Conservation (phyloP, 1,140 invertebrate genomes). For the Coenobita brevimanus region DNA sequence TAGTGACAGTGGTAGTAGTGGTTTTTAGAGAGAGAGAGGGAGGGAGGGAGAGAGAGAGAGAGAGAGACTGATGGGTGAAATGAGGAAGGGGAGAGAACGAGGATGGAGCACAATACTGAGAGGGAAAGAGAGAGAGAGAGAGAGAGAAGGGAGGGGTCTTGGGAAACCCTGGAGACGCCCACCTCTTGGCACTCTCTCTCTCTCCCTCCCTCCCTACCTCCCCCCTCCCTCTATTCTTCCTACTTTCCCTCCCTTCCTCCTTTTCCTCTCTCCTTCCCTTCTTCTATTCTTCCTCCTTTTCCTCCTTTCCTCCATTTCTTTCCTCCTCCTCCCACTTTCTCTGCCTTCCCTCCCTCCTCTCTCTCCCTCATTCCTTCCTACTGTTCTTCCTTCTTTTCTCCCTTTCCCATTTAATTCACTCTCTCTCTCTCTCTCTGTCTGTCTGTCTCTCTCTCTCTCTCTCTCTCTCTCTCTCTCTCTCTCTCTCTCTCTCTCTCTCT, state of each 20-base stretch:
- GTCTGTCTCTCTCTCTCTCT: background rate
- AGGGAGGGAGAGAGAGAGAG: background rate
- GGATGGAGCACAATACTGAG: no score
- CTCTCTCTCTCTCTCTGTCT: background rate
- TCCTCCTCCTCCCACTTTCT: background rate
- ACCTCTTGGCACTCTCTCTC: background rate
- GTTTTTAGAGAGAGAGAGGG: background rate
- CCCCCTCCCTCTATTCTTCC: background rate
- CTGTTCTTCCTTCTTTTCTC: background rate
- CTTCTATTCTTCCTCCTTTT: background rate
- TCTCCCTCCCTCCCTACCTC: background rate
- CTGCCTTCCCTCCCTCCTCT: background rate
- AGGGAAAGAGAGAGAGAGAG: background rate
- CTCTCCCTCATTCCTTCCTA: background rate
- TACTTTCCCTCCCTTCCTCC: background rate
- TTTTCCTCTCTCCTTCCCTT: background rate
- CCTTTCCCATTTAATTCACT: background rate
- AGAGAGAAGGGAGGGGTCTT: background rate
- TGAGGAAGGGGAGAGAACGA: background rate
- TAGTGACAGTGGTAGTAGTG: background rate
- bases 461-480: background rate
- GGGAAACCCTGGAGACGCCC: background rate
- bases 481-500: background rate
- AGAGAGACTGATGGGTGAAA: background rate
- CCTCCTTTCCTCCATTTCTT: background rate